Conservation (phyloP, 2,113 vertebrate species). For the Onychostoma macrolepis region DNA sequence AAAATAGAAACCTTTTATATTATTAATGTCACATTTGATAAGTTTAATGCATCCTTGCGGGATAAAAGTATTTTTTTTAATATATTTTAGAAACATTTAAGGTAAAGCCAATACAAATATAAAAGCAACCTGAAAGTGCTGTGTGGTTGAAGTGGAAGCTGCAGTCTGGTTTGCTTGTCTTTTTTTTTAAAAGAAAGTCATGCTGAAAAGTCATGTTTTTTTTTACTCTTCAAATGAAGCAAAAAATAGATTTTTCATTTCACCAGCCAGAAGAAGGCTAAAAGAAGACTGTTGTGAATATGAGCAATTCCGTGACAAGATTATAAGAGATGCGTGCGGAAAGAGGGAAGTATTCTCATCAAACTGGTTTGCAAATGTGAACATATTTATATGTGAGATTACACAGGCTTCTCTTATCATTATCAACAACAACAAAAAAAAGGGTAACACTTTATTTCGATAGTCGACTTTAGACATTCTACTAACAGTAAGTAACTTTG, state of each 20-base stretch:
- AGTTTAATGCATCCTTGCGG: no score
- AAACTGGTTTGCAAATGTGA: neutral
- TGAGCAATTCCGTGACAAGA: neutral
- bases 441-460: no score
- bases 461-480: no score
- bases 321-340: neutral
- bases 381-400: neutral
- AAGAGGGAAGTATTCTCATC: neutral
- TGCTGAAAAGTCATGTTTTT: neutral
- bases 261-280: neutral
- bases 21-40: neutral
- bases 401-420: neutral
- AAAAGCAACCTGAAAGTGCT: no score
- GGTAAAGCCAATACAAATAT: no score
- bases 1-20: neutral
- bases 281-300: neutral
- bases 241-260: neutral
- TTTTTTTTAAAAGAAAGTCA: neutral
- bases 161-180: neutral
- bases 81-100: neutral
- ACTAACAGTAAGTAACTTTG: no score
- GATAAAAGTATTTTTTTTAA: no score
- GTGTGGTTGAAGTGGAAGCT: neutral
- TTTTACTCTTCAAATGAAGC: neutral
- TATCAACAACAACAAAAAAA: no score